Conservation (phyloP, 2,888 invertebrate species). For the Drosophila antonietae region DNA sequence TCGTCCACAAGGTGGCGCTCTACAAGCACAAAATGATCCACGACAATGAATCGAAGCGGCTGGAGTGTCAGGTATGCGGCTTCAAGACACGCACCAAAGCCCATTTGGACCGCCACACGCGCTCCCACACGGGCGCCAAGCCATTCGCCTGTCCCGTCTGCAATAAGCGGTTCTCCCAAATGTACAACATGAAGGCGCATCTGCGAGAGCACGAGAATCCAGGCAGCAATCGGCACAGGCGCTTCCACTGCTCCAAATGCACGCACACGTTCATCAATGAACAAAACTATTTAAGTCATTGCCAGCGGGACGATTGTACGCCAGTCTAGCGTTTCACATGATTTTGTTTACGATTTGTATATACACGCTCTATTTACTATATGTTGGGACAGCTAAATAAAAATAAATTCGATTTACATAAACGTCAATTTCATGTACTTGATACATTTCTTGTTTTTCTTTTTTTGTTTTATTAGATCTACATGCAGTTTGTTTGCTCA, state of each 20-base stretch:
- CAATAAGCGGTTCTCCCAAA: constrained; percentile 74
- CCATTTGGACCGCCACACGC: constrained; percentile 85
- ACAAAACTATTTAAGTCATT: constrained; percentile 65
- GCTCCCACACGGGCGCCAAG: constrained; percentile 84
- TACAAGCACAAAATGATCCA: constrained; percentile 77
- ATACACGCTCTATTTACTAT: constrained; percentile 16
- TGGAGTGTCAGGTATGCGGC: constrained; percentile 82
- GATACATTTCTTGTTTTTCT: background rate
- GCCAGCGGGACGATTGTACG: constrained; percentile 62
- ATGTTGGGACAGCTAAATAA: constrained; percentile 14
- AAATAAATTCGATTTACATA: constrained; percentile 31
- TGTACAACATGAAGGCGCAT: constrained; percentile 77
- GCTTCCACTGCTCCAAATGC: constrained; percentile 69
- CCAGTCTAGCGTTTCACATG: constrained; percentile 43
- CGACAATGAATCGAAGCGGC: constrained; percentile 73
- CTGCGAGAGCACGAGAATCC: constrained; percentile 71
- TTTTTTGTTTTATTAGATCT: constrained; percentile 73
- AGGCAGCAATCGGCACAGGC: constrained; percentile 69
- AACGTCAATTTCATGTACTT: constrained; percentile 46
- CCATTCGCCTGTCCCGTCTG: constrained; percentile 72
- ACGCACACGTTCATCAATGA: constrained; percentile 74
- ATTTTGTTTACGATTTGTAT: constrained; percentile 12
- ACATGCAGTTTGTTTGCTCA: constrained; percentile 77
- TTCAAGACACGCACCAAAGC: constrained; percentile 85
- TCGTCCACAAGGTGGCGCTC: constrained; percentile 75